Conservation (phyloP, 2,113 vertebrate species). For the Misgurnus mizolepis region DNA sequence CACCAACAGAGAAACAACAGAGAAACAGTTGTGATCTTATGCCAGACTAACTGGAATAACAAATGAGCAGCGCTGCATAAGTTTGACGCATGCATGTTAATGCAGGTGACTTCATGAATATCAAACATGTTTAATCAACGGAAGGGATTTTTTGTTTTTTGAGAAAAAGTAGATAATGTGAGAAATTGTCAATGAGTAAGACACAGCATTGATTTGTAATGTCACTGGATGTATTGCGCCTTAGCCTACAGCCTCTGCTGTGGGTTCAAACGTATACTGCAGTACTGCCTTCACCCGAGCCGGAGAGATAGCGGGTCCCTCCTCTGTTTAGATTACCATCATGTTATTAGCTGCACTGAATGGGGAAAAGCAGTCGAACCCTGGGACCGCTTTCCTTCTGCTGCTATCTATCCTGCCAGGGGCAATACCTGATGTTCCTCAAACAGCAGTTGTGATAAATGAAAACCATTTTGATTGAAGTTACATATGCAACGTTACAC, state of each 20-base stretch:
- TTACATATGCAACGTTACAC: slow-evolving; percentile 23
- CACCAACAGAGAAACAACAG: slow-evolving; percentile 30
- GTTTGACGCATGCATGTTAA: slow-evolving; percentile 68
- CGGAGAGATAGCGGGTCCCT: slow-evolving; percentile 49
- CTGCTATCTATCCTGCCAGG: slow-evolving; percentile 37
- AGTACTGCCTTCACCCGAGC: slow-evolving; percentile 57
- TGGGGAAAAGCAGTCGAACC: slow-evolving; percentile 49
- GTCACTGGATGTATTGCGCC: slow-evolving; percentile 52
- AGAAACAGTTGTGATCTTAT: slow-evolving; percentile 17
- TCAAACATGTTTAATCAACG: slow-evolving; percentile 64
- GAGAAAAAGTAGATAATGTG: neutral
- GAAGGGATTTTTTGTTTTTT: slow-evolving; percentile 54
- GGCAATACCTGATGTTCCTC: slow-evolving; percentile 21
- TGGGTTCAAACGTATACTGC: slow-evolving; percentile 68
- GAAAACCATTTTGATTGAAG: slow-evolving; percentile 27
- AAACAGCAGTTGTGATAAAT: slow-evolving; percentile 32
- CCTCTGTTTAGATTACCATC: slow-evolving; percentile 66
- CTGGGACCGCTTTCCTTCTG: slow-evolving; percentile 29
- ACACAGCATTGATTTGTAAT: slow-evolving; percentile 63
- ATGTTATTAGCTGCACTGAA: slow-evolving; percentile 54
- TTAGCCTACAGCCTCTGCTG: slow-evolving; percentile 60
- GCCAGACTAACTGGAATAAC: slow-evolving; percentile 19
- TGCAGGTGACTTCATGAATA: slow-evolving; percentile 69
- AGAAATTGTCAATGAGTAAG: neutral
- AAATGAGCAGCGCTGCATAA: slow-evolving; percentile 57